Conservation (phyloP, 2,888 invertebrate genomes). For the Andrena haemorrhoa region DNA sequence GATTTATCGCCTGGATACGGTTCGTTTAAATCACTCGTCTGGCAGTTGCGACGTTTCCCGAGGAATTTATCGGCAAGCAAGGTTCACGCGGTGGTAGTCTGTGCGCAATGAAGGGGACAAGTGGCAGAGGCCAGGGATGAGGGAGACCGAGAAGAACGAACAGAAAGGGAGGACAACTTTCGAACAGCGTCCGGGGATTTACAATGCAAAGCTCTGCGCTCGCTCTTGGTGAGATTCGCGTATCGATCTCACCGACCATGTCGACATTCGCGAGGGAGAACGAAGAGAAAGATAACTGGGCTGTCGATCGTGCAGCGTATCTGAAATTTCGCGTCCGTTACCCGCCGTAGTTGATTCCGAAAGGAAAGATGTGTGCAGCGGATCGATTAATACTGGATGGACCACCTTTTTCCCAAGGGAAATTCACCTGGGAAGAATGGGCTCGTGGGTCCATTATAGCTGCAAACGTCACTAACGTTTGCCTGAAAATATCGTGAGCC, state of each 20-base stretch:
- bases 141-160: not conserved
- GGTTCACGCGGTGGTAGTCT: not conserved
- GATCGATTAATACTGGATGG: too few relatives aligned
- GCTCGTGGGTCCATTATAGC: too few relatives aligned
- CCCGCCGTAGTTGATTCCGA: too few relatives aligned
- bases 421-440: too few relatives aligned
- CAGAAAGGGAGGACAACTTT: conserved; percentile 1
- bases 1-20: not conserved
- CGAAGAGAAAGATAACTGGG: conserved; percentile 26
- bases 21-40: conserved; percentile 9
- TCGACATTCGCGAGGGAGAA: conserved; percentile 19
- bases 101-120: not conserved
- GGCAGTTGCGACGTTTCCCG: conserved; percentile 2
- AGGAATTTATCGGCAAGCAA: conserved; percentile 11
- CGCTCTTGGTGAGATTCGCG: not conserved
- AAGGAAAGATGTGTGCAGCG: too few relatives aligned
- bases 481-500: too few relatives aligned
- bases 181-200: not conserved
- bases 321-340: conserved; percentile 15
- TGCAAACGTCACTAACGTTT: too few relatives aligned
- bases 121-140: not conserved
- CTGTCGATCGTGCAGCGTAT: conserved; percentile 39
- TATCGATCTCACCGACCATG: conserved; percentile 16
- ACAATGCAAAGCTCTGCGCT: not conserved
- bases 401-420: too few relatives aligned